Base-by-base conservation (phyloP, 2,888 invertebrate genomes). In the Pollenia angustigena region DNA sequence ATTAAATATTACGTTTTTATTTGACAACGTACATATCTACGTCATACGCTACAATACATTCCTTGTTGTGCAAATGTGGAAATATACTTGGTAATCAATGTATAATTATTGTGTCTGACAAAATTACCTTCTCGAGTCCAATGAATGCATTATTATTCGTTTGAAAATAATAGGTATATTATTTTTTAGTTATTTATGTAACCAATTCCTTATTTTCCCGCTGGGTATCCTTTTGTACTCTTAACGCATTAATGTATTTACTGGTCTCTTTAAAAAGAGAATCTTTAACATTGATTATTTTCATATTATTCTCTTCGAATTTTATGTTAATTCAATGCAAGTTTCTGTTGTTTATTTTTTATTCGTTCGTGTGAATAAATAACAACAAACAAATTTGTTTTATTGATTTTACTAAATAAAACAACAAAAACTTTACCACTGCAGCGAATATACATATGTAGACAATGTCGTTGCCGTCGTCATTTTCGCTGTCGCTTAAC, bases 331-430 rank as follows among this genome's bases (percentile, higher is more conserved):
- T 4, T 54, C 42, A 56, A 48, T 76, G 62, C 52, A 76, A 58
- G 54, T 12, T 60, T 62, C 54, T 85, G 16, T 40, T 40, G 16
- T 40, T 68, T 16, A 32, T 32, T n/a, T 16, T 46, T 42, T 23
- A 18, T 68, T 58, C 12, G 12, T 48, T 14, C 2, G 56, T 56
- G 66, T 68, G 50, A 40, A 64, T 56, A 32, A 71, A 62, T 46
- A 52, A 42, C 42, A 71, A 85, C 46, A 50, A 54, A 80, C 68
- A 54, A 76, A 80, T 54, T 83, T 78, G 60, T 82, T 60, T 66
- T 87, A 87, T 87, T 81, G 87, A 87, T 87, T 87, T 87, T 87
- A 84, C 72, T 58, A 79, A 62, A 76, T 48, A 50, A 11, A 58
- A 71, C 42, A 72, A 72, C 12, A 42, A 69, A 1, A 75, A 72